A percentile compares a stretch with the other conserved stretches of the same genome.
Conservation (phyloP, 2,113 vertebrate species). For the Phaetusa simplex region DNA sequence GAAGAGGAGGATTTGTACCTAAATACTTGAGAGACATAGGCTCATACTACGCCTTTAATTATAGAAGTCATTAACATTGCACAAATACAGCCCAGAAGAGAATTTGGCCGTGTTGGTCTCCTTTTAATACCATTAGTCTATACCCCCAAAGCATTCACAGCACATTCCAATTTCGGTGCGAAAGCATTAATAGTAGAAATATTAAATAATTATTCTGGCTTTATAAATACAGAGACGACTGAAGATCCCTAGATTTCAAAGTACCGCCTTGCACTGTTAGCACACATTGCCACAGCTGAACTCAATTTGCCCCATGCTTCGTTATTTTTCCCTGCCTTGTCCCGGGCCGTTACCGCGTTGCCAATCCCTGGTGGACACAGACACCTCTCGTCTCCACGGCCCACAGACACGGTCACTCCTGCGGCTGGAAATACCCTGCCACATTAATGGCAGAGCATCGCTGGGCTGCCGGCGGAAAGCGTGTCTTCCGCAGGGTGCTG, state of each 20-base stretch:
- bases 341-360: neutral
- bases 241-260: neutral
- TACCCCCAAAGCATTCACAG: neutral
- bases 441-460: neutral
- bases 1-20: conserved; percentile 26
- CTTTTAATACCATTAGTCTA: neutral
- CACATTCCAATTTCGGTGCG: neutral
- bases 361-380: neutral
- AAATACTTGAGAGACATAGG: conserved; percentile 13
- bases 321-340: accelerated
- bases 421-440: neutral
- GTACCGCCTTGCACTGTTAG: neutral
- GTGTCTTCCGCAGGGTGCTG: neutral
- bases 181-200: neutral
- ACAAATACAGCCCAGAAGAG: neutral
- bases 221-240: neutral
- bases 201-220: neutral
- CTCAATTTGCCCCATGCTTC: neutral
- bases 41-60: conserved; percentile 9
- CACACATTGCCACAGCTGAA: neutral
- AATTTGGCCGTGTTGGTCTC: neutral
- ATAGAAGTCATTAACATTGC: neutral
- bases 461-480: neutral
- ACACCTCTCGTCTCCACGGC: neutral
- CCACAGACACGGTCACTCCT: neutral